Evolutionary conservation across 2,113 vertebrate species (phyloP).

Genomic region (Alces alces): DNA sequence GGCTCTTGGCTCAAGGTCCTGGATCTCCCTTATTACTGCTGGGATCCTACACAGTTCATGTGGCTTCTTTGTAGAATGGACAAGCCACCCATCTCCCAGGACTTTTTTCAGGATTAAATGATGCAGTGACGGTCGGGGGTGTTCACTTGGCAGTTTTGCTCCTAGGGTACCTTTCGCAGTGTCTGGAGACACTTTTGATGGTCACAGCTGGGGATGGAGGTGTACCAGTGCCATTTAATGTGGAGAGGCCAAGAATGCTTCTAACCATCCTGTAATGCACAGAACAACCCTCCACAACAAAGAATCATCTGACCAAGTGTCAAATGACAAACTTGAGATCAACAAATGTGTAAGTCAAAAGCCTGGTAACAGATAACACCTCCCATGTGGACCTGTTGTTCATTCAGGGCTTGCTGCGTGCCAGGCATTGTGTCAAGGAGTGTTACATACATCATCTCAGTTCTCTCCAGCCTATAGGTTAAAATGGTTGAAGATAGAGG

Average conservation of each 20-base stretch:
- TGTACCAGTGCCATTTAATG: not conserved
- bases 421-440: not conserved
- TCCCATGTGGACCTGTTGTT: not conserved
- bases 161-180: not conserved
- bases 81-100: not conserved
- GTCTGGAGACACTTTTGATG: not conserved
- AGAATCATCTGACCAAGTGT: not conserved
- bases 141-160: not conserved
- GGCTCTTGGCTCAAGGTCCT: not conserved
- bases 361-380: not conserved
- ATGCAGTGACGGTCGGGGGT: not conserved
- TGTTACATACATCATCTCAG: not conserved
- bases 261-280: not conserved
- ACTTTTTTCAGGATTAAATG: not conserved
- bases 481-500: not conserved
- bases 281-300: not conserved
- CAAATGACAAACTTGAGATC: not conserved
- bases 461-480: not conserved
- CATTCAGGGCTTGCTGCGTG: not conserved
- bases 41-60: not conserved
- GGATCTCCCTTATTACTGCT: not conserved
- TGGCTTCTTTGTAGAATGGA: not conserved
- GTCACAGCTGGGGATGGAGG: accelerated
- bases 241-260: not conserved
- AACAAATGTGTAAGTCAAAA: not conserved